Conservation (phyloP, 2,113 vertebrate species). For the Pachypanchax playfairii region DNA sequence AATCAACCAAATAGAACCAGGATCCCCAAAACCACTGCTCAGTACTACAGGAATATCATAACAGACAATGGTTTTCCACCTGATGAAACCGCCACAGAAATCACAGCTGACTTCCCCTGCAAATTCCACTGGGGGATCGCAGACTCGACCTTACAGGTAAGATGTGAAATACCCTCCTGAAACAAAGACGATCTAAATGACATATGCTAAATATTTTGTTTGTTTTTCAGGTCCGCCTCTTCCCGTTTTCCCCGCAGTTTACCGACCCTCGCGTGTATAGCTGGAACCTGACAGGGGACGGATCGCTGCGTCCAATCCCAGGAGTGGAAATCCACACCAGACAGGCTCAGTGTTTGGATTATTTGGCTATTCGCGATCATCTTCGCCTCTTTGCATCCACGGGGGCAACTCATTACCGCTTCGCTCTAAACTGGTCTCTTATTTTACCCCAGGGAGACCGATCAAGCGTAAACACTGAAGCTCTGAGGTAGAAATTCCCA, state of each 20-base stretch:
- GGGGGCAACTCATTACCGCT: constrained; percentile 88
- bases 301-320: constrained; percentile 80
- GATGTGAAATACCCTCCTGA: neutral
- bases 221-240: constrained; percentile 82
- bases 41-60: constrained; percentile 87
- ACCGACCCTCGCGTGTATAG: constrained; percentile 87
- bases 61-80: constrained; percentile 84
- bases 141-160: constrained; percentile 90
- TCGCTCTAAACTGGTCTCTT: constrained; percentile 92
- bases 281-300: constrained; percentile 91
- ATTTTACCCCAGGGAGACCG: constrained; percentile 86
- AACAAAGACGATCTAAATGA: neutral
- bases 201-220: neutral
- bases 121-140: constrained; percentile 93
- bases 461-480: constrained; percentile 80
- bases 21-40: constrained; percentile 88
- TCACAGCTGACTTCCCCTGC: constrained; percentile 87
- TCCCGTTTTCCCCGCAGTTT: constrained; percentile 91
- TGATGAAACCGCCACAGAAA: constrained; percentile 62
- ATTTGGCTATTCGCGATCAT: constrained; percentile 85
- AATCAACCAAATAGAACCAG: constrained; percentile 80
- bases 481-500: constrained; percentile 73
- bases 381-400: constrained; percentile 83
- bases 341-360: constrained; percentile 89
- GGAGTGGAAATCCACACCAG: constrained; percentile 85